These are phyloP conservation scores for Enteromius thamalakanensis DNA, from an alignment of 2,797 vertebrate genomes.

Conservation along the genomic window DNA sequence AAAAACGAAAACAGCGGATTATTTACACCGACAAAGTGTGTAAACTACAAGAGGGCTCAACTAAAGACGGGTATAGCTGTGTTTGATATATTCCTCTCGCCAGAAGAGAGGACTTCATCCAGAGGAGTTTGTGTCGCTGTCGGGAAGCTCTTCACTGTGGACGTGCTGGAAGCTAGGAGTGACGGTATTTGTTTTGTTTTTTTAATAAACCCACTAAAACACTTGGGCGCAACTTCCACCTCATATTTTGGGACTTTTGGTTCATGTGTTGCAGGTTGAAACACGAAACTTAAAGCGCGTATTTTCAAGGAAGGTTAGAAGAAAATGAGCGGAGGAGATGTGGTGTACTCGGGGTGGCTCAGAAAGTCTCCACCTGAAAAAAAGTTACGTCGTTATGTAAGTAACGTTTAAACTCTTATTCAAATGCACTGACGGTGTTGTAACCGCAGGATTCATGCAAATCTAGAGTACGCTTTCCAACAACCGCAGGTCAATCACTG, in stretches of 20 bases:
- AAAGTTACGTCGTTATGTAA: slow-evolving; percentile 99
- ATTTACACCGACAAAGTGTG: slow-evolving; percentile 58
- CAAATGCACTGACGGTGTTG: slow-evolving; percentile 35
- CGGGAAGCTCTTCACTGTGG: slow-evolving; percentile 45
- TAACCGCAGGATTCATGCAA: slow-evolving; percentile 56
- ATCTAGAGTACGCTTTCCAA: slow-evolving; percentile 36
- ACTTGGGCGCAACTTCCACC: slow-evolving; percentile 14
- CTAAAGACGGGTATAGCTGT: slow-evolving; percentile 54
- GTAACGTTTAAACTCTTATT: slow-evolving; percentile 72
- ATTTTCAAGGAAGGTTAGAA: slow-evolving; percentile 60
- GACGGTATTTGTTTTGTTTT: slow-evolving; percentile 62
- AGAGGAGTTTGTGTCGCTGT: slow-evolving; percentile 49
- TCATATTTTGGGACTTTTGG: slow-evolving; percentile 31
- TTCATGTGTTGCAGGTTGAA: slow-evolving; percentile 57
- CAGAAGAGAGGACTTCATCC: slow-evolving; percentile 29
- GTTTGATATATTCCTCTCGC: slow-evolving; percentile 27
- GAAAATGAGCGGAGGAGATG: slow-evolving; percentile 93
- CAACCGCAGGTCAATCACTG: slow-evolving; percentile 17
- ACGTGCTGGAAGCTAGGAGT: slow-evolving; percentile 60
- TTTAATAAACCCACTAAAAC: slow-evolving; percentile 37
- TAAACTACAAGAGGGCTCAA: slow-evolving; percentile 53
- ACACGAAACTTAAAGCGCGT: slow-evolving; percentile 59
- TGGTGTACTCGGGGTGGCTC: slow-evolving; percentile 94
- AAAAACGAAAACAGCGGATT: slow-evolving; percentile 61
- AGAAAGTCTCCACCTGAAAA: slow-evolving; percentile 99